Evolutionary conservation across 2,888 invertebrate species (phyloP), one percentile per base, ranked within the genome.

Genomic region (Amphipyra tragopoginis): DNA sequence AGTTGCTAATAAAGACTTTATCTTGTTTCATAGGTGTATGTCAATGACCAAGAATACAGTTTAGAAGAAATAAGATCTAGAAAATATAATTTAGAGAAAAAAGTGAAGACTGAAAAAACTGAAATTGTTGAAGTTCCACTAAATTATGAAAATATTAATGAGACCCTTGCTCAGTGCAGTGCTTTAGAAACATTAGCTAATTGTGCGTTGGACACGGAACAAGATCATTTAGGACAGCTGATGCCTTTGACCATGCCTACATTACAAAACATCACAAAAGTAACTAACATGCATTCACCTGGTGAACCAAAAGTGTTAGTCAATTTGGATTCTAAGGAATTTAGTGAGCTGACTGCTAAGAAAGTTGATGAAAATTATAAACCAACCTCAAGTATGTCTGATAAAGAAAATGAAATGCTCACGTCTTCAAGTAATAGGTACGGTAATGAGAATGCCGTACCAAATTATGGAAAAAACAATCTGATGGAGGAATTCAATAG

Each of bases 51-150:
- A 72, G 98, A 98, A 93, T 96, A 96, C 89, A 97, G 97, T 85
- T 96, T 97, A 92, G 98, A 98, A 93, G 97, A 98, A 93, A 94
- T 98, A 73, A 94, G 96, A 81, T 96, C 97, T 64, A 92, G 94
- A 77, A 94, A 95, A 84, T 96, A 96, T 86, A 89, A 86, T 80
- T 80, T 93, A 83, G 84, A 88, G 81, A 89, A 77, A 76, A 86
- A 84, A 83, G 65, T 57, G 51, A 91, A 90, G 85, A 83, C 86
- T 84, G 90, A 90, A 83, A 80, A 74, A 65, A 72, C 82, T 72
- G 88, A 88, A 79, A 76, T 73, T 61, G 77, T 77, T 56, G 80
- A 85, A 75, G 79, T 81, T 62, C 87, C 87, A 66, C 86, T 85
- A 65, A 84, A 79, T 65, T 88, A 87, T 82, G 88, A 86, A 63